Conservation (phyloP, 1,140 invertebrate genomes). For the Trichomalopsis sarcophagae region DNA sequence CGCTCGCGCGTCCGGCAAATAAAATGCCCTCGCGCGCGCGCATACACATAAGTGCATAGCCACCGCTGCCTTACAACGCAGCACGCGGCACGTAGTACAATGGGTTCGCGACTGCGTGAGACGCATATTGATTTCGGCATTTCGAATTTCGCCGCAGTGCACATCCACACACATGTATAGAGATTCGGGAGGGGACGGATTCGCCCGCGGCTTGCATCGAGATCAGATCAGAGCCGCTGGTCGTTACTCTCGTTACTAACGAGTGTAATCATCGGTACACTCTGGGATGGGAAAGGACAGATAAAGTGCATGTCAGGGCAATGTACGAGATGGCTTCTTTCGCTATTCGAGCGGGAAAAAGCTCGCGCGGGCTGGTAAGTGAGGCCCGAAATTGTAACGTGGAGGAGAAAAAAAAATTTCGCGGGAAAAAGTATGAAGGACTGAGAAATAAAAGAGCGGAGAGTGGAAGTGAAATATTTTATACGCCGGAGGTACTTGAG, state of each 20-base stretch:
- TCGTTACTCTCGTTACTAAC: conserved; percentile 45
- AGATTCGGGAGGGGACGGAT: neutral
- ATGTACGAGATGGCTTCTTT: neutral
- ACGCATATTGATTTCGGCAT: conserved; percentile 60
- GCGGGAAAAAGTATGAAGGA: too few species aligned
- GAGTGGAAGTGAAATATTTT: too few species aligned
- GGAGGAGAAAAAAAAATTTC: too few species aligned
- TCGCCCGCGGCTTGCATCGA: conserved; percentile 13
- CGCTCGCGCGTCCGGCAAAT: neutral
- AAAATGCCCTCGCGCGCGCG: neutral
- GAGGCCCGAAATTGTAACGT: neutral
- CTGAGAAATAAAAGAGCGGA: too few species aligned
- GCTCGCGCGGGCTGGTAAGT: neutral
- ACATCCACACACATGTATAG: neutral
- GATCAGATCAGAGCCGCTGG: conserved; percentile 9
- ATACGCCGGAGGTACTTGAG: too few species aligned
- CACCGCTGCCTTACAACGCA: neutral
- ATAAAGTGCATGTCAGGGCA: neutral
- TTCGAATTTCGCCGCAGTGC: conserved; percentile 37
- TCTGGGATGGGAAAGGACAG: neutral
- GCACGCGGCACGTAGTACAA: conserved; percentile 49
- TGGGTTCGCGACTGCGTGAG: conserved; percentile 54
- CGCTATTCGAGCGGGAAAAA: neutral
- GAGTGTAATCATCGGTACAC: conserved; percentile 34
- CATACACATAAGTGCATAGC: conserved; percentile 17